Conservation (phyloP, 2,888 invertebrate species). For the Pediacus dermestoides region DNA sequence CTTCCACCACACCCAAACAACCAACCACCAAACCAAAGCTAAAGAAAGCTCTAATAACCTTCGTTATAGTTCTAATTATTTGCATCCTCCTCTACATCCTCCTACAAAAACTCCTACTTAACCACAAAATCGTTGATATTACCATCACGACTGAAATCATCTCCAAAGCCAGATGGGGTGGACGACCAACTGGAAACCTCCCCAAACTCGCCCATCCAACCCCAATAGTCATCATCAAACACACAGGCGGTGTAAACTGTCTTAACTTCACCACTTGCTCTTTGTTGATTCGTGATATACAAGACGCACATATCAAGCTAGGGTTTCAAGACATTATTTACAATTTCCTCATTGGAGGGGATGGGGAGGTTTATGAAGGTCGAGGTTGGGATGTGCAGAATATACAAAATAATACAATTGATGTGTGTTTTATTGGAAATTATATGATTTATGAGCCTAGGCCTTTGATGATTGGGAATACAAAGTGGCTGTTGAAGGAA, state of each 20-base stretch:
- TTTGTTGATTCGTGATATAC: constrained; percentile 49
- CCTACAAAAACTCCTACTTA: too few species aligned
- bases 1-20: too few species aligned
- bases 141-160: constrained; percentile 20
- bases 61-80: too few species aligned
- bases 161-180: constrained; percentile 55
- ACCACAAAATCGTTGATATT: not conserved
- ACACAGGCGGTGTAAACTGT: constrained; percentile 53
- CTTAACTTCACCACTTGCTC: constrained; percentile 47
- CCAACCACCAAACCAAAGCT: too few species aligned
- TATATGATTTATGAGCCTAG: constrained; percentile 47
- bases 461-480: constrained; percentile 48
- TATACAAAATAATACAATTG: constrained; percentile 51
- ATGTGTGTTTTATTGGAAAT: constrained; percentile 53
- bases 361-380: not conserved
- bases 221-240: constrained; percentile 50
- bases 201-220: constrained; percentile 13
- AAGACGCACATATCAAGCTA: constrained; percentile 49
- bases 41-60: too few species aligned
- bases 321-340: constrained; percentile 50
- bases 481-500: constrained; percentile 47
- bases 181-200: constrained; percentile 50
- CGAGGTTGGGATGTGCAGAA: constrained; percentile 47
- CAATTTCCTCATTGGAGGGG: constrained; percentile 48
- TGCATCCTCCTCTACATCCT: too few species aligned